Conservation (phyloP, 2,888 invertebrate genomes). For the Autographa gamma region DNA sequence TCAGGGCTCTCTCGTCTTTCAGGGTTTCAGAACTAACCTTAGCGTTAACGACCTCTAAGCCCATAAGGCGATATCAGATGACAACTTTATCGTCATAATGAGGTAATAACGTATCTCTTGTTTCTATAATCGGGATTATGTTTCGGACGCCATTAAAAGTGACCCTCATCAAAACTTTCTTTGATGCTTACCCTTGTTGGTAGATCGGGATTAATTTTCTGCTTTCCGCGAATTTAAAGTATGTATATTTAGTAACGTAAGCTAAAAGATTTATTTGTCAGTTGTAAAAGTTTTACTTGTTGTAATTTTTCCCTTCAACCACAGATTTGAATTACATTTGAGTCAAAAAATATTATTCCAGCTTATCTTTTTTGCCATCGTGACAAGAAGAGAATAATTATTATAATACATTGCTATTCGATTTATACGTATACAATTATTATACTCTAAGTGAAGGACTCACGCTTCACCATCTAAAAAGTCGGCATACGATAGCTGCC, state of each 20-base stretch:
- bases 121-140: conserved; percentile 60
- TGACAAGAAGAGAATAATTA: no score
- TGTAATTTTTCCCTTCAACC: neutral
- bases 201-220: conserved; percentile 69
- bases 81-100: conserved; percentile 49
- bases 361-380: no score
- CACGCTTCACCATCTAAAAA: no score
- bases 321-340: neutral
- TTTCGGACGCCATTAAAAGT: conserved; percentile 68
- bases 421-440: no score
- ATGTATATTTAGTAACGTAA: conserved; percentile 59
- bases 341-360: neutral
- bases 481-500: neutral
- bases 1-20: neutral
- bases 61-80: conserved; percentile 36
- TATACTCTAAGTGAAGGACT: no score
- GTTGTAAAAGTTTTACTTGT: conserved; percentile 6
- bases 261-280: conserved; percentile 36
- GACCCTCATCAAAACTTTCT: conserved; percentile 79
- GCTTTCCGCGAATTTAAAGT: conserved; percentile 68
- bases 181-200: conserved; percentile 67
- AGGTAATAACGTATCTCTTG: conserved; percentile 53
- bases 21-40: neutral
- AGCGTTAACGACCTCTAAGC: conserved; percentile 17
- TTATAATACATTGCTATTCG: no score